Evolutionary conservation across 2,797 vertebrate species (phyloP), one percentile per base, ranked within the genome.

Genomic region (Phoxinus dragarum): DNA sequence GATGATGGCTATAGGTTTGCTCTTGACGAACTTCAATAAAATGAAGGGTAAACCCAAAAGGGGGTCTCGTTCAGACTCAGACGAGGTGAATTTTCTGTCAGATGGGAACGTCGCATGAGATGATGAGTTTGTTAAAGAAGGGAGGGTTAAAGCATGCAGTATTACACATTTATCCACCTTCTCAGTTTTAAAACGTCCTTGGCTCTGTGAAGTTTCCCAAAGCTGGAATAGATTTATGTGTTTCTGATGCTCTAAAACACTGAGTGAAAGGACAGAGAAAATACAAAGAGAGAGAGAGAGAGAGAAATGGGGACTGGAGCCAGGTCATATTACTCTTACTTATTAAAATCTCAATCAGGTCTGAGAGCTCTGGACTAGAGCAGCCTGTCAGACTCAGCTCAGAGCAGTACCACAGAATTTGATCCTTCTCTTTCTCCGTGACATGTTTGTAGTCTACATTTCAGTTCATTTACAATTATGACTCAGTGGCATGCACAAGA

Each of bases 291-390:
- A 84, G 84, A 66, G 23, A 72, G 54, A 73, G 86, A 81, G 82
- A 81, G 73, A 87, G 84, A 80, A 68, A 78, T 83, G 76, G 86
- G 88, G 88, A 52, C 80, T 88, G 88, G 89, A 90, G 88, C 86
- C 88, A 88, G 89, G 86, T 87, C 89, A 72, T 87, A 88, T 90
- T 90, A 88, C 87, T 86, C 80, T 85, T 79, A 72, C 88, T 87
- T 88, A 90, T 88, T 89, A 89, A 88, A 90, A 89, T 76, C 87
- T 88, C 88, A 88, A 85, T 89, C 84, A 89, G 87, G 86, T 89
- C 89, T 89, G 87, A 90, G 85, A 84, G 83, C 85, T 89, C 82
- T 85, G 86, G 79, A 86, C 88, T 71, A 69, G 86, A 87, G 82
- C 80, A 82, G 77, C 64, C 83, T 69, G 84, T 85, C 79, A 82